Base-by-base conservation (phyloP, 2,888 invertebrate species). In the Callyntrura sp. region DNA sequence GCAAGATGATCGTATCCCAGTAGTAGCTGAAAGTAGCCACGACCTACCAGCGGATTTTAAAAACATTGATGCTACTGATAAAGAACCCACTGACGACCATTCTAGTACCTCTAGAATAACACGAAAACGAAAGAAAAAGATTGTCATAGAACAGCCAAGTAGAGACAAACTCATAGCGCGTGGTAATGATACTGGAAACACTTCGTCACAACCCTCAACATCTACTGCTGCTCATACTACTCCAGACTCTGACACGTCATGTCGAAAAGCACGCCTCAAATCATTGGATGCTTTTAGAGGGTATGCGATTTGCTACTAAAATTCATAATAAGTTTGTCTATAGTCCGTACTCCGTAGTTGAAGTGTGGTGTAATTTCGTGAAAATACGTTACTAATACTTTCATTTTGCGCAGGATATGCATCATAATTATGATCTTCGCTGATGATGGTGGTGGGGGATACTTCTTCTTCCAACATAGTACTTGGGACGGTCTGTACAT, bases 401-500 rank as follows among this genome's bases (percentile, higher is more conserved):
- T n/a, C n/a, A n/a, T n/a, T n/a, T 60, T 60, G 57, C 11, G 14
- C 94, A 97, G 98, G 3, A 96, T 98, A 91, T 97, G 97, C 85
- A 98, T 98, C 92, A 96, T 97, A 14, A 94, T 97, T 93, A 98
- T 98, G 98, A 97, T 98, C 94, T 98, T 98, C 94, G 98, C 97
- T 45, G 98, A 98, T 94, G 97, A 97, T 94, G 98, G 98, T 6
- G 99, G 98, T 0, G 92, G 88, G 14, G 96, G 96, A 0, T 99
- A 98, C 94, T 96, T 96, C 95, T 96, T 97, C 95, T 95, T 99
- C 93, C 97, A 97, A 68, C 99, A 99, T 94, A 97, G 98, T 0
- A 96, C 97, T 0, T 99, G 99, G 99, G 98, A 99, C 94, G 99
- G 99, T 0, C 95, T 99, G 1, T 96, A 97, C 65, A 95, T 98